phyloP scores from a whole-genome alignment of 2,113 vertebrate genomes.

The Myrmecobius fasciatus region DNA sequence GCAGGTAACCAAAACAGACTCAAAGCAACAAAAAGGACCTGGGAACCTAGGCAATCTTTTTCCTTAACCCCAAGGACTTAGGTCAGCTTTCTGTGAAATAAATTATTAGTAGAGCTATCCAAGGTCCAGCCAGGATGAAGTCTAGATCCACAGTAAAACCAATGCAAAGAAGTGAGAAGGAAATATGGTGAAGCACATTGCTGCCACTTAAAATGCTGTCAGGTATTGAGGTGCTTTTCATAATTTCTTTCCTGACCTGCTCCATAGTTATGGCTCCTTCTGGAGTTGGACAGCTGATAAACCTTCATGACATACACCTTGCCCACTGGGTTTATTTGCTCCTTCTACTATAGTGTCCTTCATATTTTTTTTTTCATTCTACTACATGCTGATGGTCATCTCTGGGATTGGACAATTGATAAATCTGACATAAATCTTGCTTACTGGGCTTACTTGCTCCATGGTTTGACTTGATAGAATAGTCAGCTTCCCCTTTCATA shows the following conservation, averaged over 20 bases:
- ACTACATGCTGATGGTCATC: not conserved
- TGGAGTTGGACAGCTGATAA: not conserved
- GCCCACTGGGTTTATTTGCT: not conserved
- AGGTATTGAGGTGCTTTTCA: not conserved
- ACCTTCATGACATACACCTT: not conserved
- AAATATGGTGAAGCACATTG: not conserved
- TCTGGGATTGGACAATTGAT: not conserved
- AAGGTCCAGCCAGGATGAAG: not conserved
- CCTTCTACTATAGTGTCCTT: not conserved
- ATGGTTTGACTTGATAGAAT: not conserved
- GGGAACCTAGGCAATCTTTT: not conserved
- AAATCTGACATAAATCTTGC: not conserved
- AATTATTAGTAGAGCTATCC: not conserved
- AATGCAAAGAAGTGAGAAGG: not conserved
- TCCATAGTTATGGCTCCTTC: not conserved
- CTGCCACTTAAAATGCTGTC: not conserved
- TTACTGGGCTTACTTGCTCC: not conserved
- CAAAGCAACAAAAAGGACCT: not conserved
- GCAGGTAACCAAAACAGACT: not conserved
- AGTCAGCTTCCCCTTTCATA: not conserved
- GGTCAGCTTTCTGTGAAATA: not conserved
- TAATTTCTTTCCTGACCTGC: not conserved
- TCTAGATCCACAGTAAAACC: not conserved
- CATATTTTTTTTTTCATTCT: not conserved
- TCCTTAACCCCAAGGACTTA: conserved; percentile 17